phyloP scores from a whole-genome alignment of 1,140 invertebrate genomes.

The Rhopalosiphum padi region DNA sequence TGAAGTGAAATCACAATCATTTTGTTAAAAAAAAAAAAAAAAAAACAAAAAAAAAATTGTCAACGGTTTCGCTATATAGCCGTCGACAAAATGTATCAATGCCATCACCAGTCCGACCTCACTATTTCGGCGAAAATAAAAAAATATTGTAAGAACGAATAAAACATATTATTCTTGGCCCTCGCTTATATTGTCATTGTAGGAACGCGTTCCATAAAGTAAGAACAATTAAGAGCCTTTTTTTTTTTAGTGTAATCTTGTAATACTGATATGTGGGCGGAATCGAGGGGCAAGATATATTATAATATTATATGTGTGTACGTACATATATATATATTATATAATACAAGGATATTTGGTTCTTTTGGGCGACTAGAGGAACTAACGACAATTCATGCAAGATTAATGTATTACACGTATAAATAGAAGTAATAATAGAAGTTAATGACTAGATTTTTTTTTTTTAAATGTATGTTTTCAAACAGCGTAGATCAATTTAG shows the following conservation, averaged over 20 bases:
- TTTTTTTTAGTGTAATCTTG: not conserved
- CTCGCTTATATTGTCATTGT: conserved; percentile 46
- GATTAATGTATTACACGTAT: conserved; percentile 43
- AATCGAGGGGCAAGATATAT: conserved; percentile 26
- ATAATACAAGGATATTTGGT: conserved; percentile 17
- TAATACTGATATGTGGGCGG: conserved; percentile 58
- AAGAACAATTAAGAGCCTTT: conserved; percentile 37
- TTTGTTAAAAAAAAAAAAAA: not conserved
- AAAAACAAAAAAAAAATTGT: not conserved
- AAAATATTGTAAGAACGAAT: conserved; percentile 2
- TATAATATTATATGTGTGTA: not conserved
- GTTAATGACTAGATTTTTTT: conserved; percentile 54
- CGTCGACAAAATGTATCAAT: conserved; percentile 14
- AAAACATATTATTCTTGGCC: not conserved
- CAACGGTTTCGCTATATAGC: not conserved
- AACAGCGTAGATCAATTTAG: conserved; percentile 18
- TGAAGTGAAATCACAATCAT: conserved; percentile 9
- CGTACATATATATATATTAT: not conserved
- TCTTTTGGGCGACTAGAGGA: conserved; percentile 37
- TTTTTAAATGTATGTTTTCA: conserved; percentile 18
- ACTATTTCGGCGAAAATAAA: conserved; percentile 13
- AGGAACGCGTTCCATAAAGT: conserved; percentile 48
- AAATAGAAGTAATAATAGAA: conserved; percentile 52
- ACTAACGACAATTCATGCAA: conserved; percentile 52
- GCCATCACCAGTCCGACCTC: not conserved